A percentile compares a stretch with the other conserved stretches of the same genome.
Conservation (phyloP, 2,888 invertebrate genomes). For the Selenia dentaria region DNA sequence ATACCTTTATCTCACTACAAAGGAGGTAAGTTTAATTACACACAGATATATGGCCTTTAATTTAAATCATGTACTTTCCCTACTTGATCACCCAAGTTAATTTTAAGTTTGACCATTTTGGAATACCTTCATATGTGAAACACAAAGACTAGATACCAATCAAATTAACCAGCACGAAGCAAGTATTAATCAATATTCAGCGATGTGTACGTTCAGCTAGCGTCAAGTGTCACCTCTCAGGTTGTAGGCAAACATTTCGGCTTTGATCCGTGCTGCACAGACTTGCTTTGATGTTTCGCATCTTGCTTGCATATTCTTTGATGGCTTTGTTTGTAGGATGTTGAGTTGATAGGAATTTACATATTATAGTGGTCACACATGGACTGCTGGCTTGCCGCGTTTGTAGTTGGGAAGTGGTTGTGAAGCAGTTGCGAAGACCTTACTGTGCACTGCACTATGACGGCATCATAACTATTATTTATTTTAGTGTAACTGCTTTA, state of each 20-base stretch:
- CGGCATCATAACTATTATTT: too few species aligned
- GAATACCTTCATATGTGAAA: too few species aligned
- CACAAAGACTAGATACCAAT: constrained; percentile 6
- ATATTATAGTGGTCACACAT: constrained; percentile 1
- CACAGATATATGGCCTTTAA: too few species aligned
- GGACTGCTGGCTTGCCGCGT: background rate
- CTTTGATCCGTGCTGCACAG: constrained; percentile 27
- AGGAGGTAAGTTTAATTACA: too few species aligned
- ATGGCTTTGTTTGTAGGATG: constrained; percentile 16
- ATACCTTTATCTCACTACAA: too few species aligned
- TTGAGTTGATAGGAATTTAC: constrained; percentile 23
- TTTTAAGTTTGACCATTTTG: too few species aligned
- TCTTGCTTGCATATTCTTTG: constrained; percentile 33
- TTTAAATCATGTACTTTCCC: too few species aligned
- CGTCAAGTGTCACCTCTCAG: constrained; percentile 14
- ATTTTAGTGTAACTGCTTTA: too few species aligned
- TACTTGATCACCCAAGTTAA: too few species aligned
- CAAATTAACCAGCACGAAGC: constrained; percentile 23
- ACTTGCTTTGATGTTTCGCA: constrained; percentile 28
- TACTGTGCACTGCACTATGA: too few species aligned
- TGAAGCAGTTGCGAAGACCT: too few species aligned
- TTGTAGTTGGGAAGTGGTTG: too few species aligned
- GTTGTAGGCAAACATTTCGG: constrained; percentile 22
- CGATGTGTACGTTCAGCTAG: constrained; percentile 8
- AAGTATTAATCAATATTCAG: constrained; percentile 31